These are phyloP conservation scores for Phaedon cochleariae DNA, from an alignment of 2,888 invertebrate species.

Conservation along the genomic window DNA sequence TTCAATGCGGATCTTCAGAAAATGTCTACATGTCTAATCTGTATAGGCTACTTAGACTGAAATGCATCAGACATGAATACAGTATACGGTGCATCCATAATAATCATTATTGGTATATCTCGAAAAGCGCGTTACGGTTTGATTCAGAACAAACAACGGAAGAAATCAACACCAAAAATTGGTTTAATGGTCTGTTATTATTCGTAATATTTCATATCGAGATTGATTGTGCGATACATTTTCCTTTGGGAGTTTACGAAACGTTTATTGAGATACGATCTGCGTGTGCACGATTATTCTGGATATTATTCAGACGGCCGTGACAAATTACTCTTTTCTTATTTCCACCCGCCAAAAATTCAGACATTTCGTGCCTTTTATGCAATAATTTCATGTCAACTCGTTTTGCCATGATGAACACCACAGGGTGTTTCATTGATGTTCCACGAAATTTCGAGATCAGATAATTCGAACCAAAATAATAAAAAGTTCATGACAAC, in stretches of 20 bases:
- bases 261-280: not conserved
- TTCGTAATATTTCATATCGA: constrained; percentile 57
- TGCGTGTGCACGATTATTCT: not conserved
- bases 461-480: no score
- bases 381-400: no score
- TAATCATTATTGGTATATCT: constrained; percentile 37
- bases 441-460: no score
- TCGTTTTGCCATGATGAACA: no score
- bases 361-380: no score
- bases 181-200: constrained; percentile 56
- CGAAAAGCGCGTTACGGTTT: constrained; percentile 57
- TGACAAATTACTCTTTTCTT: not conserved
- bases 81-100: constrained; percentile 14
- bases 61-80: not conserved
- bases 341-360: no score
- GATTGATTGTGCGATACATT: not conserved
- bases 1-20: not conserved
- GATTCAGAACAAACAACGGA: constrained; percentile 60
- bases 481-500: no score
- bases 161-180: constrained; percentile 55
- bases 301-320: not conserved
- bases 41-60: no score
- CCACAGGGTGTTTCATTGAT: no score
- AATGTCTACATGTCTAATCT: no score
- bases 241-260: not conserved